Percentiles rank a stretch among this genome's conserved stretches.
These are phyloP conservation scores for Megalops cyprinoides DNA, from an alignment of 2,797 vertebrate genomes.

Conservation along the genomic window DNA sequence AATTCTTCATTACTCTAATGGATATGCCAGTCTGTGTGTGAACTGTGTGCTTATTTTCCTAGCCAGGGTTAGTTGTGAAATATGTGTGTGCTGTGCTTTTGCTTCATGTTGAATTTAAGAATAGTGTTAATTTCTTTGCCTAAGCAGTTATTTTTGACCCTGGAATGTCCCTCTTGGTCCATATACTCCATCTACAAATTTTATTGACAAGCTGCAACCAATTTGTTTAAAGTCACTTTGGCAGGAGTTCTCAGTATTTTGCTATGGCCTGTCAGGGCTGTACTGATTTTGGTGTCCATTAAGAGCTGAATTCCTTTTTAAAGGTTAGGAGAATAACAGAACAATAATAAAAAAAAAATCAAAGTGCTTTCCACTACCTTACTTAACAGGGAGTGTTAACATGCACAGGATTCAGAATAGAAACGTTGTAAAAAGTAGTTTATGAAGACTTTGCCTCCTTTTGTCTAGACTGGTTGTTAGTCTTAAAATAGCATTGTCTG, in stretches of 20 bases:
- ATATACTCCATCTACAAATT: slow-evolving; percentile 49
- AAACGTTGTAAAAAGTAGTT: background rate
- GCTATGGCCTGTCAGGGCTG: slow-evolving; percentile 47
- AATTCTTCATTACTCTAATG: too few relatives aligned
- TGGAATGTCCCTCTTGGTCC: slow-evolving; percentile 37
- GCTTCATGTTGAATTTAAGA: background rate
- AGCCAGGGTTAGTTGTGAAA: too few relatives aligned
- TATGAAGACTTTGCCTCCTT: slow-evolving; percentile 12
- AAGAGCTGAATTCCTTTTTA: slow-evolving; percentile 52
- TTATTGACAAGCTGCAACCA: slow-evolving; percentile 60
- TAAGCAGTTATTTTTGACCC: slow-evolving; percentile 43
- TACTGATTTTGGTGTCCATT: slow-evolving; percentile 55
- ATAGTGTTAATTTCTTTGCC: background rate
- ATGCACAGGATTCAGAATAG: slow-evolving; percentile 23
- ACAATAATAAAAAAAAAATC: background rate
- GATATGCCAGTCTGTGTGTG: too few relatives aligned
- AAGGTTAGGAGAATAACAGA: slow-evolving; percentile 31
- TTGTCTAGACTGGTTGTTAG: slow-evolving; percentile 1
- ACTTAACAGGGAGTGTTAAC: slow-evolving; percentile 22
- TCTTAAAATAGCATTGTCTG: background rate
- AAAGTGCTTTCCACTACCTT: background rate
- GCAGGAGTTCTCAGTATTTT: slow-evolving; percentile 51
- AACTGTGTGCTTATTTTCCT: too few relatives aligned
- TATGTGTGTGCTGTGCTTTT: background rate
- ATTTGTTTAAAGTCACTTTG: slow-evolving; percentile 61